These are phyloP conservation scores for Patagioenas fasciata DNA, from an alignment of 2,113 vertebrate species.

Conservation along the genomic window DNA sequence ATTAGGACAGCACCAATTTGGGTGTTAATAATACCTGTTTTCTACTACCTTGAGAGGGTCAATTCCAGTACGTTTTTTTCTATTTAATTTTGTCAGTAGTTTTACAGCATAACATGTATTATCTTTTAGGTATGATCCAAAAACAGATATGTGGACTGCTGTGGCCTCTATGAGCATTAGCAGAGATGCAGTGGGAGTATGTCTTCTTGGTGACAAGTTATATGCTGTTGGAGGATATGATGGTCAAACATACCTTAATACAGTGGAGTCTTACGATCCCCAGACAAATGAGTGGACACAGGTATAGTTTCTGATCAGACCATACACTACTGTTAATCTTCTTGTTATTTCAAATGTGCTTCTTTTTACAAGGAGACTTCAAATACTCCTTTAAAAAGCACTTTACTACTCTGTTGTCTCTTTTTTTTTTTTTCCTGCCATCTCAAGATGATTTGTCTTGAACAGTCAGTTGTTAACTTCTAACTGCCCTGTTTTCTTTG, in stretches of 20 bases:
- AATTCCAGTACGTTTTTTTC: neutral
- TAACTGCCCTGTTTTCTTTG: neutral
- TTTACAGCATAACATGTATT: neutral
- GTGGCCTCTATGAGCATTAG: slow-evolving; percentile 98
- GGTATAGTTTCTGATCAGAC: slow-evolving; percentile 73
- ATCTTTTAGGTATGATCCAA: slow-evolving; percentile 91
- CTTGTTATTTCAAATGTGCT: neutral
- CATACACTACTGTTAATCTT: neutral
- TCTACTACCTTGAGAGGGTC: neutral
- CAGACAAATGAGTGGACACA: slow-evolving; percentile 98
- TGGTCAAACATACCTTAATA: slow-evolving; percentile 93
- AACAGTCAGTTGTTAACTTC: neutral
- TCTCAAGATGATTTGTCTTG: neutral
- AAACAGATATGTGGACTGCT: slow-evolving; percentile 96
- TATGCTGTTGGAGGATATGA: slow-evolving; percentile 97
- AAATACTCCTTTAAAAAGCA: neutral
- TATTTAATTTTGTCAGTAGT: neutral
- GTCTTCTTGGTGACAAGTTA: slow-evolving; percentile 93
- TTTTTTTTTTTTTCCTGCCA: neutral
- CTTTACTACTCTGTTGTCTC: neutral
- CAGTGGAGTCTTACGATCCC: slow-evolving; percentile 95
- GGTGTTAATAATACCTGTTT: neutral
- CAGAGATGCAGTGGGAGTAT: slow-evolving; percentile 96
- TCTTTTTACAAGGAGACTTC: neutral
- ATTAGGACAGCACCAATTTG: neutral